These are phyloP conservation scores for Penaeus vannamei DNA, from an alignment of 1,140 invertebrate genomes.

Conservation along the genomic window DNA sequence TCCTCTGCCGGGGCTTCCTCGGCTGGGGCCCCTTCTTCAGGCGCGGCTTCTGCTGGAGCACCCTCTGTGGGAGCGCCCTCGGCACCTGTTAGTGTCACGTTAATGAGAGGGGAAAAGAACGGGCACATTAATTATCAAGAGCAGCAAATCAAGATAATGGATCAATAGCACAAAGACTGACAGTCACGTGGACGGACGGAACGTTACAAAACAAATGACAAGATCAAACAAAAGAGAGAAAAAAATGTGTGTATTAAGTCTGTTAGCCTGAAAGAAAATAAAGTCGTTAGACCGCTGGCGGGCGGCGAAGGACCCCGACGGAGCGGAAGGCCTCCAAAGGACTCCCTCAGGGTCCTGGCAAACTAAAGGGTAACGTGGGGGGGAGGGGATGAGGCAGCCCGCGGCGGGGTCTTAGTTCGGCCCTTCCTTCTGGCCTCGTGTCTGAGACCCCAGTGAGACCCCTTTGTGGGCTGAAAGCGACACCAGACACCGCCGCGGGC, in stretches of 20 bases:
- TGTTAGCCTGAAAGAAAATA: conserved; percentile 58
- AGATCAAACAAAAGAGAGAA: conserved; percentile 30
- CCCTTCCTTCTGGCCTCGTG: neutral
- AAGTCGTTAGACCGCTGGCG: conserved; percentile 17
- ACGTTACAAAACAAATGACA: conserved; percentile 50
- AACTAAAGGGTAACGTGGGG: neutral
- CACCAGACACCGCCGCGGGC: neutral
- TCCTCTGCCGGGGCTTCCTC: conserved; percentile 43
- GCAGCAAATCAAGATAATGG: conserved; percentile 2
- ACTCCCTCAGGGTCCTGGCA: neutral
- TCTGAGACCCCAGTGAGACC: neutral
- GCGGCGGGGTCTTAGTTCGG: conserved; percentile 4
- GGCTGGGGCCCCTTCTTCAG: neutral
- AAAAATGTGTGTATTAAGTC: conserved; percentile 16
- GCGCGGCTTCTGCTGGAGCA: conserved; percentile 41
- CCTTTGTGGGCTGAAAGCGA: neutral
- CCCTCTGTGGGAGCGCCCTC: conserved; percentile 49
- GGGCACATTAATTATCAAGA: conserved; percentile 46
- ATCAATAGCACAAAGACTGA: conserved; percentile 41
- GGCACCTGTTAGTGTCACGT: conserved; percentile 56
- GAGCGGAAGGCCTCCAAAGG: conserved; percentile 6
- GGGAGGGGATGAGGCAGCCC: conserved; percentile 20
- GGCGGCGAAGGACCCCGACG: neutral
- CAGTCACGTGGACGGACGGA: conserved; percentile 48
- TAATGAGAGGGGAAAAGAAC: conserved; percentile 50